These are phyloP conservation scores for Chionodraco myersi DNA, from an alignment of 2,113 vertebrate genomes.

Conservation along the genomic window DNA sequence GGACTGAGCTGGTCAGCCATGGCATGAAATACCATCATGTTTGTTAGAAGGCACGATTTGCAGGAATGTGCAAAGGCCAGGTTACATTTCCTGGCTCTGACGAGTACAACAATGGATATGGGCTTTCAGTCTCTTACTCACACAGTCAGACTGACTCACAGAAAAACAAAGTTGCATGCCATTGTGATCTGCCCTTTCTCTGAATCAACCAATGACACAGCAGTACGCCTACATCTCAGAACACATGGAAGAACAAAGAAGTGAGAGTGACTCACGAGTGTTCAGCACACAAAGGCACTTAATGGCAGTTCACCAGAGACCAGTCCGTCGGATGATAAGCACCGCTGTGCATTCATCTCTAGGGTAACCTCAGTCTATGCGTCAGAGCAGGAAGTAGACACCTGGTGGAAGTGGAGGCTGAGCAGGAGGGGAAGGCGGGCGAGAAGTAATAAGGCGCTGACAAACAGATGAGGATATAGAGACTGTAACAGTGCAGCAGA, in stretches of 20 bases:
- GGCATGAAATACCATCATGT: background rate
- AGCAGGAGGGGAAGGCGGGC: background rate
- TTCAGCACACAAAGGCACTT: conserved; percentile 10
- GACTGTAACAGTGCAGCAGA: background rate
- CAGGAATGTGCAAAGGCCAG: conserved; percentile 5
- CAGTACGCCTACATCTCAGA: background rate
- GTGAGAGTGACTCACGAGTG: conserved; percentile 33
- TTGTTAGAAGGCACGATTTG: background rate
- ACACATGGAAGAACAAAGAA: background rate
- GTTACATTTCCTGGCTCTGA: background rate
- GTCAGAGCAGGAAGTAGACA: background rate
- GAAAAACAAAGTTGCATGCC: background rate
- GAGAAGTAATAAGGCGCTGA: background rate
- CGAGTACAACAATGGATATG: background rate
- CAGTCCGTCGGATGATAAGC: background rate
- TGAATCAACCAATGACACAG: conserved; percentile 16
- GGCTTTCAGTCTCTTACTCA: conserved; percentile 23
- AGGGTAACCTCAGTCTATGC: background rate
- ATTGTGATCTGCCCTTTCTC: background rate
- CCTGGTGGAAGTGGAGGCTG: no score
- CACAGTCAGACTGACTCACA: conserved; percentile 15
- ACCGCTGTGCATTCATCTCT: conserved; percentile 13
- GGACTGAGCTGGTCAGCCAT: background rate
- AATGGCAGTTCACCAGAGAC: background rate
- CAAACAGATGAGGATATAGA: background rate